phyloP scores from a whole-genome alignment of 1,140 invertebrate species.

The Microplitis mediator region DNA sequence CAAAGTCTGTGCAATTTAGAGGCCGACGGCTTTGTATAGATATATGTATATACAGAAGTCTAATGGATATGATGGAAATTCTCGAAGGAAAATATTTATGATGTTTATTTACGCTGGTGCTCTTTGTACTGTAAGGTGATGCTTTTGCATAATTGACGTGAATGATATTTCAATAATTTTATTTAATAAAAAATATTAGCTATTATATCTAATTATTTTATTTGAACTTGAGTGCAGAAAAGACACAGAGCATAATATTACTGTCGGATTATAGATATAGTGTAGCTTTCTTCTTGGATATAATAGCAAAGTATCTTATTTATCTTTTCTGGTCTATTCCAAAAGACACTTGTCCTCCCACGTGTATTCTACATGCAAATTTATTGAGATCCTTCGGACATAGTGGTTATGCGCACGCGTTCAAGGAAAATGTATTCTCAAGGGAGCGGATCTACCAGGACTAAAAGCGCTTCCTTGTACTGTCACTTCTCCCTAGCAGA shows the following conservation, averaged over 20 bases:
- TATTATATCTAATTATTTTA: no score
- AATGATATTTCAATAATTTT: no score
- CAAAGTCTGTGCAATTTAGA: background rate
- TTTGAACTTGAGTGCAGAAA: no score
- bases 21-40: background rate
- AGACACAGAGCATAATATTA: no score
- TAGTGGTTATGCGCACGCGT: conserved; percentile 36
- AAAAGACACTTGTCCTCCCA: background rate
- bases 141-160: no score
- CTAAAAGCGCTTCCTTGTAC: conserved; percentile 65
- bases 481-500: conserved; percentile 60
- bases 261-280: no score
- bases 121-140: no score
- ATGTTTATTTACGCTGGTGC: no score
- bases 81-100: no score
- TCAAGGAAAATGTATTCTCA: conserved; percentile 52
- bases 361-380: conserved; percentile 62
- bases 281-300: background rate
- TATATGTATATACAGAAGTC: background rate
- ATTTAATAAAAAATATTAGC: no score
- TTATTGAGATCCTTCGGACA: conserved; percentile 64
- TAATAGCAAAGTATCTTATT: background rate
- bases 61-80: background rate
- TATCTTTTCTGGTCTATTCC: background rate
- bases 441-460: conserved; percentile 55